These are phyloP conservation scores for Chaetodon trifasciatus DNA, from an alignment of 2,797 vertebrate genomes.

Conservation along the genomic window DNA sequence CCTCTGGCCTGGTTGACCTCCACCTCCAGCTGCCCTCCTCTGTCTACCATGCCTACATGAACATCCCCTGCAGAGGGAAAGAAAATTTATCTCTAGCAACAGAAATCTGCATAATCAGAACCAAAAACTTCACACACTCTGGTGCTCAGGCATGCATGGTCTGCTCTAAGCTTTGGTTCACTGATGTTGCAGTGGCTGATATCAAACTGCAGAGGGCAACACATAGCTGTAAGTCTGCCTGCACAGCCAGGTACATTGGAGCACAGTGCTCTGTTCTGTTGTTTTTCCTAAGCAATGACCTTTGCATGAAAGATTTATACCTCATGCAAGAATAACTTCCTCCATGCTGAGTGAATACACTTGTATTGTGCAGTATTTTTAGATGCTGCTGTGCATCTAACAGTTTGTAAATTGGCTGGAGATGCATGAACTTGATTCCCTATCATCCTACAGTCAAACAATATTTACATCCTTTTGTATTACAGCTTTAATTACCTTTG, in stretches of 20 bases:
- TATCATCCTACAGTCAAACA: background rate
- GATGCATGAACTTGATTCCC: background rate
- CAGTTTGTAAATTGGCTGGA: background rate
- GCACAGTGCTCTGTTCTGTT: slow-evolving; percentile 11
- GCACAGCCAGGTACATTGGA: slow-evolving; percentile 9
- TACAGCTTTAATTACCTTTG: background rate
- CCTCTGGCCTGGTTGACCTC: slow-evolving; percentile 96
- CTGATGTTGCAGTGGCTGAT: slow-evolving; percentile 25
- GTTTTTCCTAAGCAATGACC: slow-evolving; percentile 53
- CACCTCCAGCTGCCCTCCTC: slow-evolving; percentile 96
- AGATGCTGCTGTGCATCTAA: slow-evolving; percentile 15
- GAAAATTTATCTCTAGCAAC: background rate
- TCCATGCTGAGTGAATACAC: slow-evolving; percentile 41
- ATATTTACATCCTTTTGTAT: background rate
- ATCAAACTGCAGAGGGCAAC: slow-evolving; percentile 79
- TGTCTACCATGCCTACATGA: slow-evolving; percentile 91
- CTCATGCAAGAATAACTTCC: slow-evolving; percentile 63
- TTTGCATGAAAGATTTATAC: slow-evolving; percentile 72
- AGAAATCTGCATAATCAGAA: background rate
- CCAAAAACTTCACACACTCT: background rate
- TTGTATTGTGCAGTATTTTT: slow-evolving; percentile 42
- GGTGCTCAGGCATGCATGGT: background rate
- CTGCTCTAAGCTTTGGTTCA: background rate
- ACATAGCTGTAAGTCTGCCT: slow-evolving; percentile 37
- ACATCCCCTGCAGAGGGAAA: slow-evolving; percentile 89